phyloP scores from a whole-genome alignment of 2,797 vertebrate genomes.

The Setipinna tenuifilis region DNA sequence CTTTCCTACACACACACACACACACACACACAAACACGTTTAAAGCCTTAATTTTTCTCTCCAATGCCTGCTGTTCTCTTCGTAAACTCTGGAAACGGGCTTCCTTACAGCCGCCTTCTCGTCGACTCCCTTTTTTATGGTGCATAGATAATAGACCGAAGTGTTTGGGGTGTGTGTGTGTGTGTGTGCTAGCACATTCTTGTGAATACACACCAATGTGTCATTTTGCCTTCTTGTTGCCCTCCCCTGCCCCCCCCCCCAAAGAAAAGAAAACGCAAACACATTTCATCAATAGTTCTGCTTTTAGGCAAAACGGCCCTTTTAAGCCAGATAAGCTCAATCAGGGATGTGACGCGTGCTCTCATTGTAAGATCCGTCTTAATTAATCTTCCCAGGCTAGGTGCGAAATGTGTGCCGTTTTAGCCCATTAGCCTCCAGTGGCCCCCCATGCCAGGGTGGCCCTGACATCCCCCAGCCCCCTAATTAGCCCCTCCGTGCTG shows the following conservation, averaged over 20 bases:
- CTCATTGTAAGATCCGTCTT: constrained; percentile 49
- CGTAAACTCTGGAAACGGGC: constrained; percentile 50
- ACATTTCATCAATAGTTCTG: constrained; percentile 40
- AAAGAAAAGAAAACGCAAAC: neutral
- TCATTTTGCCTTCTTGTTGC: neutral
- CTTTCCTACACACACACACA: constrained; percentile 37
- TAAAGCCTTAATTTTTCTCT: constrained; percentile 3
- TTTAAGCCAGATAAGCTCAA: constrained; percentile 59
- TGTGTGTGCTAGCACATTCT: constrained; percentile 12
- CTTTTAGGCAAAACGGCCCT: constrained; percentile 56
- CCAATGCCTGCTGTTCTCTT: constrained; percentile 42
- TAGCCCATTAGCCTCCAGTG: constrained; percentile 58
- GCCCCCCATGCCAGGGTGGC: neutral
- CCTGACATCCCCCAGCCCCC: neutral
- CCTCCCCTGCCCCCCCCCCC: constrained; percentile 16
- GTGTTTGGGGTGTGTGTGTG: constrained; percentile 46
- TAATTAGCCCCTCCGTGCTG: neutral
- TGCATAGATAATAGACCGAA: constrained; percentile 60
- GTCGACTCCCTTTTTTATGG: constrained; percentile 65
- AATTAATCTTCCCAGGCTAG: constrained; percentile 58
- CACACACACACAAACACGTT: constrained; percentile 48
- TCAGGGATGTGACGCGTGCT: constrained; percentile 55
- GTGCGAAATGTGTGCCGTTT: constrained; percentile 59
- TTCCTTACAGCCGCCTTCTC: constrained; percentile 36
- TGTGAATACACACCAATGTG: neutral